Evolutionary conservation across 2,888 invertebrate genomes (phyloP), one percentile per base, ranked within the genome.

Genomic region (Aproaerema taeniolella): DNA sequence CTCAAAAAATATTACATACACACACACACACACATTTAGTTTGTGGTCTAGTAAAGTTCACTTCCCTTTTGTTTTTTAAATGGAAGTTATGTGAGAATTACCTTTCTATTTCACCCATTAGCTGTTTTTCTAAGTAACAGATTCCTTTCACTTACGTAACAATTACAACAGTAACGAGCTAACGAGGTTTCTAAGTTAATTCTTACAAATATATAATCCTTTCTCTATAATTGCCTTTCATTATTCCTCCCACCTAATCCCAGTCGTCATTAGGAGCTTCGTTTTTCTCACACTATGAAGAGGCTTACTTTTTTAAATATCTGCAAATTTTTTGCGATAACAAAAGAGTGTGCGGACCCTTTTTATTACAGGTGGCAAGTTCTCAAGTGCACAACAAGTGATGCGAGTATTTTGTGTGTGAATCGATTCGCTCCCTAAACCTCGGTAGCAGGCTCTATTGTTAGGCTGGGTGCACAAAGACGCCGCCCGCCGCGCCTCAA

Each of bases 311-410:
- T n/a, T n/a, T n/a, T n/a, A 73, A 66, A 53, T 39, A 31, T 29
- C 37, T 5, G 13, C 16, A 16, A 12, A 12, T 20, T 30, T 32
- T 37, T 41, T 41, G 41, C 38, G 32, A 38, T 31, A 52, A 70
- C 70, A 78, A 71, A 71, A 69, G 61, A 66, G 58, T 57, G 55
- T 55, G 49, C 56, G 53, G 42, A 46, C 45, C 54, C 61, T 72
- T 76, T 80, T 80, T 76, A 71, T 71, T 58, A 55, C 76, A 83
- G 78, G 82, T 85, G 82, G 74, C 67, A 67, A 78, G 67, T 67
- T 62, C 66, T 80, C 73, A 85, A 86, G 82, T 86, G 83, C 62
- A 59, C 75, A 76, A 63, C 71, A 67, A 72, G 53, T 64, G 67
- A 70, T 58, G 68, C 67, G 73, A 59, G 62, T 49, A 57, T 61